A percentile compares a stretch with the other conserved stretches of the same genome.
These are phyloP conservation scores for Caenorhabditis remanei DNA, from an alignment of 1,140 invertebrate species.

Conservation along the genomic window DNA sequence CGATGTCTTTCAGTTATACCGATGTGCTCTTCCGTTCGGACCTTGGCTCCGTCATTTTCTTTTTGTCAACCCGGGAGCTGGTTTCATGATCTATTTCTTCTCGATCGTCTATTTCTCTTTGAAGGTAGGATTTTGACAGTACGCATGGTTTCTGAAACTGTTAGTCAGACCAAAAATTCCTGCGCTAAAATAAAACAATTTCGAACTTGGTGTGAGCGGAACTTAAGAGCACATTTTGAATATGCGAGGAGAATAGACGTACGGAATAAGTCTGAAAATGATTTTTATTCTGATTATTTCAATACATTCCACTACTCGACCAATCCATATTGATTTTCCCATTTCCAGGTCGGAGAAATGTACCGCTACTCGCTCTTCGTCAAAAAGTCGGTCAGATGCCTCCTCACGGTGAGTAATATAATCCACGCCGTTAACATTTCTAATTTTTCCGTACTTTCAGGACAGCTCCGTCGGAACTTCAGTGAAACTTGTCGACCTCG, in stretches of 20 bases:
- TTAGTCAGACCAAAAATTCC: too few relatives aligned
- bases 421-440: not conserved
- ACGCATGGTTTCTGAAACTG: too few relatives aligned
- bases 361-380: constrained; percentile 17
- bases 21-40: constrained; percentile 16
- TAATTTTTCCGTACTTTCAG: not conserved
- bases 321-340: not conserved
- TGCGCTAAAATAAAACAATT: too few relatives aligned
- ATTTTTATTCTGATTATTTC: not conserved
- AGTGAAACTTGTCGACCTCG: not conserved
- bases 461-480: constrained; percentile 9
- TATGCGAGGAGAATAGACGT: too few relatives aligned
- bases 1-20: not conserved
- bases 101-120: not conserved
- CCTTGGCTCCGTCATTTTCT: constrained; percentile 26
- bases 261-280: too few relatives aligned
- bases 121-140: not conserved
- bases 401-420: not conserved
- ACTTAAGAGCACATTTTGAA: too few relatives aligned
- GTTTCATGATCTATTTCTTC: constrained; percentile 15
- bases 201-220: too few relatives aligned
- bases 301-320: not conserved
- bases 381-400: not conserved
- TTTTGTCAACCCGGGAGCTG: not conserved
- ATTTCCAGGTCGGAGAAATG: constrained; percentile 6